Evolutionary conservation across 2,113 vertebrate genomes (phyloP), one percentile per base, ranked within the genome.

Genomic region (Clupea harengus): DNA sequence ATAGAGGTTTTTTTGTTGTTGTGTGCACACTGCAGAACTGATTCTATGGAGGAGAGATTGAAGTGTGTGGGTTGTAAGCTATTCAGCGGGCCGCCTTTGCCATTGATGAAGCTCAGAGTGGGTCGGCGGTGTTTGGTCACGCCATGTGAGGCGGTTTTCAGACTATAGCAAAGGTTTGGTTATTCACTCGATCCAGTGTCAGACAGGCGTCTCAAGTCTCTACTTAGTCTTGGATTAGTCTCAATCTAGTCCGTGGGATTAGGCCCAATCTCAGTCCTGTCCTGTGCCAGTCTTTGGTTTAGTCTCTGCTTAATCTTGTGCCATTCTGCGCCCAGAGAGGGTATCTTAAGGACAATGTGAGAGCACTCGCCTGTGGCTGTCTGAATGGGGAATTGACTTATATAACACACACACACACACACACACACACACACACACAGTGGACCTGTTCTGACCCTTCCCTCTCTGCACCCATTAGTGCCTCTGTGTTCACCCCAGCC

Each of bases 371-470:
- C 64, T 72, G n/a, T 9, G 64, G 64, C 64, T 32, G n/a, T 72
- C n/a, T 72, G 64, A 72, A 72, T 72, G 64, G 64, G 64, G 25
- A 72, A 72, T 72, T 11, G 64, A 28, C 25, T 72, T 72, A 72
- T 32, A 28, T 72, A 72, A 72, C 64, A 32, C 25, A 32, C 64
- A 67, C 64, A 67, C 25, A 20, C 57, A 57, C 15, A 57, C 54
- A 57, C 15, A 22, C 54, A 57, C 4, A 18, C 54, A 57, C 15
- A 18, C 15, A 18, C 57, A 64, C 15, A 72, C 64, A 72, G 11
- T 54, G 17, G 52, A 15, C 52, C 52, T 54, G 50, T 54, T 54
- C 47, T 49, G 47, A 49, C 47, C 47, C 47, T 49, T 49, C 4
- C 17, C 15, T 54, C 50, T 54, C 17, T 17, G 50, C 50, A 54